phyloP scores from a whole-genome alignment of 1,140 invertebrate species.

The Caligus rogercresseyi region DNA sequence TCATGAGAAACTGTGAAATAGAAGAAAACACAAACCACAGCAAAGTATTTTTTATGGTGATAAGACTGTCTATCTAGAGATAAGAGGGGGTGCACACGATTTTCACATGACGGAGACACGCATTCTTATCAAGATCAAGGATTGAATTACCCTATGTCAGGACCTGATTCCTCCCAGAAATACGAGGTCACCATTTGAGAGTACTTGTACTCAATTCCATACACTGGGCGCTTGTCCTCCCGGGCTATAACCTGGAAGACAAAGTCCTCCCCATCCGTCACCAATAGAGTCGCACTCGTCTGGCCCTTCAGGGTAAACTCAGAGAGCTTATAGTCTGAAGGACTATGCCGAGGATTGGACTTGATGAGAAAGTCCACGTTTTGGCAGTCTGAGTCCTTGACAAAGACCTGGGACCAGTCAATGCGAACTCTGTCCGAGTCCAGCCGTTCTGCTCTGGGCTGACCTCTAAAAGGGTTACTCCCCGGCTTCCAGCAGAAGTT shows the following conservation, averaged over 20 bases:
- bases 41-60: too few relatives aligned
- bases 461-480: constrained; percentile 6
- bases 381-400: background rate
- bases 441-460: background rate
- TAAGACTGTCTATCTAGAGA: too few relatives aligned
- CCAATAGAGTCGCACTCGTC: background rate
- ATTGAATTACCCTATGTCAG: background rate
- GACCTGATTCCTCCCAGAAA: background rate
- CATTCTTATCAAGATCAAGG: too few relatives aligned
- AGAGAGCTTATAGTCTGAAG: constrained; percentile 11
- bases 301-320: constrained; percentile 16
- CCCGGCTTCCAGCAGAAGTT: constrained; percentile 10
- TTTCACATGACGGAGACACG: too few relatives aligned
- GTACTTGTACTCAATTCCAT: constrained; percentile 15
- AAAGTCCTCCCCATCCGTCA: background rate
- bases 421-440: background rate
- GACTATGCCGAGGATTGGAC: constrained; percentile 2
- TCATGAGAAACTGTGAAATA: too few relatives aligned
- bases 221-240: constrained; percentile 1
- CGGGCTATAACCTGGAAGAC: constrained; percentile 17
- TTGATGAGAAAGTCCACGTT: constrained; percentile 18
- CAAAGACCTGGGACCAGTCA: background rate
- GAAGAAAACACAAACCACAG: too few relatives aligned
- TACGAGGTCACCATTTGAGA: background rate
- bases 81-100: too few relatives aligned